Conservation (phyloP, 2,797 vertebrate genomes). For the Manis pentadactyla region DNA sequence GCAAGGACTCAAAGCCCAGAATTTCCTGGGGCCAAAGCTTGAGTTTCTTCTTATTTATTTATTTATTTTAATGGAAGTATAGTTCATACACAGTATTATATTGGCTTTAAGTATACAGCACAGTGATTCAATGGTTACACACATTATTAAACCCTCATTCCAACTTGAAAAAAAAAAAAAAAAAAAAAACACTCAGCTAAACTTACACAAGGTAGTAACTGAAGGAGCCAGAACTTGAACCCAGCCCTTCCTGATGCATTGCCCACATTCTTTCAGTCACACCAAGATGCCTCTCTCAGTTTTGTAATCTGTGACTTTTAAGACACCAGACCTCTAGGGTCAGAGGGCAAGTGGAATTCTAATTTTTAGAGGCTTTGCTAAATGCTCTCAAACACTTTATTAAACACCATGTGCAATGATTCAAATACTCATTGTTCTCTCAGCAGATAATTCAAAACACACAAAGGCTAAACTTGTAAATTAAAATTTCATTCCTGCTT, state of each 20-base stretch:
- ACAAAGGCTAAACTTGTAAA: neutral
- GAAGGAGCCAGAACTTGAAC: neutral
- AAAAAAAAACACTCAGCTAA: no score
- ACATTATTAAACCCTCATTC: no score
- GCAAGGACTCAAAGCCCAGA: neutral
- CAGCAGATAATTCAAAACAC: neutral
- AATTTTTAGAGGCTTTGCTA: neutral
- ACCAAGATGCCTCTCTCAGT: neutral
- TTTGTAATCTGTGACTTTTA: neutral
- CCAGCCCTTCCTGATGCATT: neutral
- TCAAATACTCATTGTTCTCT: neutral
- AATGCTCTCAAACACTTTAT: neutral
- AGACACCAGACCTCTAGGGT: neutral
- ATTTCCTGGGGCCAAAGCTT: neutral
- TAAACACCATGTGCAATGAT: neutral
- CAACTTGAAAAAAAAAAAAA: no score
- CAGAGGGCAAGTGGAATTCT: neutral
- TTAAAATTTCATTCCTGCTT: constrained; percentile 10
- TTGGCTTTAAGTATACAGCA: no score
- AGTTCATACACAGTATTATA: no score
- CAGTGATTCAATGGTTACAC: no score
- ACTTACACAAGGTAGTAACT: neutral
- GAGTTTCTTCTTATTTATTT: neutral
- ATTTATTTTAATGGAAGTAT: no score
- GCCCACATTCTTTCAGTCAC: neutral